Percentiles rank a stretch among this genome's conserved stretches.
phyloP scores from a whole-genome alignment of 2,797 vertebrate species.

The Typhlichthys subterraneus region DNA sequence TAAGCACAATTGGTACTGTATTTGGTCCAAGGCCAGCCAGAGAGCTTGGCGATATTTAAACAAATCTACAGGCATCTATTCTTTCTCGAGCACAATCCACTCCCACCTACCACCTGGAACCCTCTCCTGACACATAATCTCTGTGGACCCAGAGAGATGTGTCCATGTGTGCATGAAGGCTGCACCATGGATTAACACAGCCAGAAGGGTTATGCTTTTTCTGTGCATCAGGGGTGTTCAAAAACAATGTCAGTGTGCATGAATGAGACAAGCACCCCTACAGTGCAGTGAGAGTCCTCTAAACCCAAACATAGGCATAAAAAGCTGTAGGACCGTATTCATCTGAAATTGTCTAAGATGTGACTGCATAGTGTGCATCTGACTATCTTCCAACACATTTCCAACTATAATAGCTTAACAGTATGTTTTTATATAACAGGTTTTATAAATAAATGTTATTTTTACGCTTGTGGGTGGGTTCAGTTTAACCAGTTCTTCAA shows the following conservation, averaged over 20 bases:
- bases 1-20: no score
- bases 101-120: conserved; percentile 12
- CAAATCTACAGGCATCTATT: no score
- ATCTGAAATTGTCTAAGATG: neutral
- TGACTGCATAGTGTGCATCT: no score
- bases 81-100: conserved; percentile 4
- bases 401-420: neutral
- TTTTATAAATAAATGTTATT: conserved; percentile 5
- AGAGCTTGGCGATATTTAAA: no score
- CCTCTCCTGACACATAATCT: conserved; percentile 22
- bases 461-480: conserved; percentile 10
- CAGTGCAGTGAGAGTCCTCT: conserved; percentile 28
- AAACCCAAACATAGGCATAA: conserved; percentile 25
- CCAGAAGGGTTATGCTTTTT: conserved; percentile 21
- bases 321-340: conserved; percentile 1
- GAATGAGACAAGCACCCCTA: conserved; percentile 41
- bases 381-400: neutral
- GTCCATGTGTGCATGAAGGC: conserved; percentile 8
- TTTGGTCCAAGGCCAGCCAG: no score
- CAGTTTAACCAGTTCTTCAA: neutral
- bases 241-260: conserved; percentile 41
- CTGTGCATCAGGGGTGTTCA: conserved; percentile 31
- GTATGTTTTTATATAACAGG: neutral
- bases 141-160: conserved; percentile 4
- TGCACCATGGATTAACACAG: conserved; percentile 37